Evolutionary conservation across 1,140 invertebrate species (phyloP).

Genomic region (Leptoteleia sp.): DNA sequence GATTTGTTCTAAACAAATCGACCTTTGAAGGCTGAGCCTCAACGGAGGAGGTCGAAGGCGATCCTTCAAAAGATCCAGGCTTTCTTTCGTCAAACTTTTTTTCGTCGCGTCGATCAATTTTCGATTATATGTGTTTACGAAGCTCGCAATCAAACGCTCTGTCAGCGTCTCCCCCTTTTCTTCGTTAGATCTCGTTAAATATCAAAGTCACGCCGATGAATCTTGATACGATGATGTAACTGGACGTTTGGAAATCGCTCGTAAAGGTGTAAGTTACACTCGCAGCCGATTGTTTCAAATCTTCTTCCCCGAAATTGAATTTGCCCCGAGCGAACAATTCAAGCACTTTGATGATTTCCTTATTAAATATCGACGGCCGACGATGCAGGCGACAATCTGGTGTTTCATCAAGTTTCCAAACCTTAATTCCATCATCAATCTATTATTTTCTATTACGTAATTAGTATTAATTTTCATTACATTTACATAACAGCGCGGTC

Average conservation of each 20-base stretch:
- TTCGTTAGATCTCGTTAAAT: conserved; percentile 5
- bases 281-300: conserved; percentile 21
- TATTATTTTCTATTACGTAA: conserved; percentile 42
- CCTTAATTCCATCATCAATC: conserved; percentile 46
- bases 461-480: conserved; percentile 36
- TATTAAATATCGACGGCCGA: conserved; percentile 6
- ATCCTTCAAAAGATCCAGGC: too few species aligned
- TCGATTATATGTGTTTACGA: too few species aligned
- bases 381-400: neutral
- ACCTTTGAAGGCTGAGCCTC: too few species aligned
- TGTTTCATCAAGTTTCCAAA: conserved; percentile 33
- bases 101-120: too few species aligned
- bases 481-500: conserved; percentile 25
- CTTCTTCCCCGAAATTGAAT: conserved; percentile 8
- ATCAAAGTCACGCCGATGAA: conserved; percentile 27
- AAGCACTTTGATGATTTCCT: conserved; percentile 42
- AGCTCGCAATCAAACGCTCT: too few species aligned
- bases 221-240: conserved; percentile 33
- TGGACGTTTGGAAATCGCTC: conserved; percentile 23
- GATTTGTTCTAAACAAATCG: too few species aligned
- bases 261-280: conserved; percentile 19
- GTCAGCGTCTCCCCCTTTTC: neutral
- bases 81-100: too few species aligned
- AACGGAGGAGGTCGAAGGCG: too few species aligned
- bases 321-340: conserved; percentile 21